Conservation (phyloP, 53 echinoderm and acorn worm genomes). For the Patiria pectinifera region DNA sequence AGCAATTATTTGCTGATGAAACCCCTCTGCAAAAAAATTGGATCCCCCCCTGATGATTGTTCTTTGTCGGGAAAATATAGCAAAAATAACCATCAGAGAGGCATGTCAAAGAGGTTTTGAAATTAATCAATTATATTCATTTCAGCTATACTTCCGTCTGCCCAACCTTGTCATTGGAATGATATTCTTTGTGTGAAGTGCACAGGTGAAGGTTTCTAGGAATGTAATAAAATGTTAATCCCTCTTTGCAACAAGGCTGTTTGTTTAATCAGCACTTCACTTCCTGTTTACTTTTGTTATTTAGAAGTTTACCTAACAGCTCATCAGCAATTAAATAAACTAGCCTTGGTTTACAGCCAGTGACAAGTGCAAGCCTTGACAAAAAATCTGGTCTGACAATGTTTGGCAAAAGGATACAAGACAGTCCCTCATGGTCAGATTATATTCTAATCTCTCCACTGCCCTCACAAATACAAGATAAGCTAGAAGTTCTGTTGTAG, state of each 20-base stretch:
- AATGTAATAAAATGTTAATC: neutral
- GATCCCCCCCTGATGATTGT: too few relatives aligned
- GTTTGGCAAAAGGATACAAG: neutral
- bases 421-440: conserved; percentile 33
- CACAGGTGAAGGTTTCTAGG: neutral
- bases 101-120: too few relatives aligned
- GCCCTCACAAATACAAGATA: neutral
- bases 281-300: conserved; percentile 16
- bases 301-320: neutral
- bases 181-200: neutral
- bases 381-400: neutral
- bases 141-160: neutral
- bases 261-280: conserved; percentile 2
- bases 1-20: too few relatives aligned
- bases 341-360: neutral
- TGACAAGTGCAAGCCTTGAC: neutral
- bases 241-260: neutral
- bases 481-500: neutral
- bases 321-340: neutral
- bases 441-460: neutral
- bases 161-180: neutral
- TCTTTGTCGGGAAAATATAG: too few relatives aligned
- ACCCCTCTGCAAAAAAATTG: too few relatives aligned
- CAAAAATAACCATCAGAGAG: too few relatives aligned
- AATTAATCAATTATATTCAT: too few relatives aligned